Percentiles rank a stretch among this genome's conserved stretches.
Evolutionary conservation across 2,797 vertebrate species (phyloP).

Genomic region (Onychomys torridus): DNA sequence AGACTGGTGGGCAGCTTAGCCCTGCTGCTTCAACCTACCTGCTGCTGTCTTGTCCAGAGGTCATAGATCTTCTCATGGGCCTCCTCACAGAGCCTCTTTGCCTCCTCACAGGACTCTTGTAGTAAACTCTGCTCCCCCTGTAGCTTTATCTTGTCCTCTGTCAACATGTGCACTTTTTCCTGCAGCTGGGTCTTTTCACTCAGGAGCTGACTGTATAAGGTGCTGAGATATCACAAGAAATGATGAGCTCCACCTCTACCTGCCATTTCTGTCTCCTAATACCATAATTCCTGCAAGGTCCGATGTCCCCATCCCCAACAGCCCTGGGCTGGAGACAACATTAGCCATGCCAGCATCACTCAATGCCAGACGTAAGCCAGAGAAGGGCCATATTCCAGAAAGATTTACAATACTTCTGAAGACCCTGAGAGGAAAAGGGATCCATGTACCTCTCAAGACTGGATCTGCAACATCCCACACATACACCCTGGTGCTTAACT

Average conservation of each 20-base stretch:
- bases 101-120: slow-evolving; percentile 95
- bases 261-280: neutral
- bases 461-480: neutral
- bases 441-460: neutral
- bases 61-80: slow-evolving; percentile 94
- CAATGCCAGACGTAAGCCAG: too few relatives aligned
- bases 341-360: neutral
- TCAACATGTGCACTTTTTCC: slow-evolving; percentile 87
- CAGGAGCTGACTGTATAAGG: slow-evolving; percentile 89
- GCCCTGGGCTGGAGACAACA: too few relatives aligned
- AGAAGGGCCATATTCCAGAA: too few relatives aligned
- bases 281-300: neutral
- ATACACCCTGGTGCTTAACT: neutral
- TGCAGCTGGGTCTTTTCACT: too few relatives aligned
- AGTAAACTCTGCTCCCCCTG: slow-evolving; percentile 93
- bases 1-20: fast-evolving
- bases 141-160: slow-evolving; percentile 93
- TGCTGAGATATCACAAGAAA: slow-evolving; percentile 84
- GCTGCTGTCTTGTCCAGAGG: slow-evolving; percentile 94
- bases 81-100: slow-evolving; percentile 93
- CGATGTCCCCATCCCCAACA: neutral
- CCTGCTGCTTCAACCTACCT: slow-evolving; percentile 86
- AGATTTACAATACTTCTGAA: too few relatives aligned
- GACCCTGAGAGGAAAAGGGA: too few relatives aligned
- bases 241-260: neutral